These are phyloP conservation scores for Drosophila longiperda DNA, from an alignment of 2,888 invertebrate species.

Conservation along the genomic window DNA sequence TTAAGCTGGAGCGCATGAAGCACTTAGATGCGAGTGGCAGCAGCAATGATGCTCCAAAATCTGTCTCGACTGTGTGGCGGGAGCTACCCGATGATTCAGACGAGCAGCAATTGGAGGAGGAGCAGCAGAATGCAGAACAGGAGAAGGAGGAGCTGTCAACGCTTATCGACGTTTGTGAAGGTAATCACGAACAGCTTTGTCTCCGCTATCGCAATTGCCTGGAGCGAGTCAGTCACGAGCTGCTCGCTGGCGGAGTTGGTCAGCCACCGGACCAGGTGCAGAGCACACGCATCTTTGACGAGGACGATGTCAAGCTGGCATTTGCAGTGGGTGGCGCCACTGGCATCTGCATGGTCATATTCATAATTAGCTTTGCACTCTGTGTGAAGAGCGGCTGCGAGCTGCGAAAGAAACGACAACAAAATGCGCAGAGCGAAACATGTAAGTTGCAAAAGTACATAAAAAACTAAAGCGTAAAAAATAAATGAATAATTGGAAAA, in stretches of 20 bases:
- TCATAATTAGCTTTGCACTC: conserved; percentile 73
- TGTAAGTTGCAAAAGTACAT: conserved; percentile 43
- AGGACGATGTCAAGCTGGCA: conserved; percentile 77
- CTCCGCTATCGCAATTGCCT: conserved; percentile 76
- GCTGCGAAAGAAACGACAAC: conserved; percentile 46
- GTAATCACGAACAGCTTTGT: conserved; percentile 68
- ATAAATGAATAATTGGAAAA: neutral
- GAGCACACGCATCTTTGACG: conserved; percentile 60
- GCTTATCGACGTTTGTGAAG: conserved; percentile 64
- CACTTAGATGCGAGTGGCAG: conserved; percentile 33
- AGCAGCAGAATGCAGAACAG: neutral
- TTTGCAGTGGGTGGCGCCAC: conserved; percentile 79
- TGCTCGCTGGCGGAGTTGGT: conserved; percentile 47
- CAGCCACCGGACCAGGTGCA: conserved; percentile 36
- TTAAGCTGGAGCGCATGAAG: conserved; percentile 79
- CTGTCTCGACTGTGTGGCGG: conserved; percentile 54
- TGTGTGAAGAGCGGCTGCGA: conserved; percentile 76
- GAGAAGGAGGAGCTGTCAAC: conserved; percentile 42
- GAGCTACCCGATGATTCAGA: conserved; percentile 59
- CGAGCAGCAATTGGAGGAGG: conserved; percentile 22
- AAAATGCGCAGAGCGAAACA: conserved; percentile 31
- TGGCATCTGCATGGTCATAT: conserved; percentile 76
- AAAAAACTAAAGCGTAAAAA: neutral
- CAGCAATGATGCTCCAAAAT: conserved; percentile 31
- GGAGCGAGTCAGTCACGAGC: conserved; percentile 65